Conservation (phyloP, 2,888 invertebrate genomes). For the Magallana nippona region DNA sequence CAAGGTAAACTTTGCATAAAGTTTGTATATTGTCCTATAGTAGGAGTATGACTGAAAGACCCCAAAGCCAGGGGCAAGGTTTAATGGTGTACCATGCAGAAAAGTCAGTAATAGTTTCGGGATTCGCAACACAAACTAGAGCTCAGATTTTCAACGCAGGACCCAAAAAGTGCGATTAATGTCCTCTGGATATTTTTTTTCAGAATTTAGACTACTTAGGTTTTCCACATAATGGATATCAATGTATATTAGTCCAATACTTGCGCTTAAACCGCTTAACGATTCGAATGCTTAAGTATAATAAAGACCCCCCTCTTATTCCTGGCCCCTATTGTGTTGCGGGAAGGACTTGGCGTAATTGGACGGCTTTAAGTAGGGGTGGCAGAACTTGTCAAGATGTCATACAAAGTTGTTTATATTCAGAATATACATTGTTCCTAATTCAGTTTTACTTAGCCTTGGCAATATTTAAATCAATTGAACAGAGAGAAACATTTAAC, state of each 20-base stretch:
- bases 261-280: conserved; percentile 13
- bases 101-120: not conserved
- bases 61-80: not conserved
- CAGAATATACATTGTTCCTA: conserved; percentile 19
- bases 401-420: conserved; percentile 14
- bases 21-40: not conserved
- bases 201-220: conserved; percentile 25
- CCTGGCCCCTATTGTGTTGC: not conserved
- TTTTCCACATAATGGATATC: conserved; percentile 14
- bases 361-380: conserved; percentile 27
- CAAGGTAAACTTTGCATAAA: not conserved
- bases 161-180: not conserved
- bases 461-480: not conserved
- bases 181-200: conserved; percentile 7
- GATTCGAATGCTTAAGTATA: not conserved
- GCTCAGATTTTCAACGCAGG: not conserved
- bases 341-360: conserved; percentile 27
- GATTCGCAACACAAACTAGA: not conserved
- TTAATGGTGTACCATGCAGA: not conserved
- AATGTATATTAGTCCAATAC: conserved; percentile 29
- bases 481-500: not conserved
- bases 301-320: not conserved
- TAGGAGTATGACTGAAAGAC: not conserved
- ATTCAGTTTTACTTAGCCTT: conserved; percentile 8
- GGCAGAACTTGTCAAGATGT: conserved; percentile 27